Percentiles rank a stretch among this genome's conserved stretches.
Evolutionary conservation across 1,140 invertebrate genomes (phyloP).

Genomic region (Vanessa tameamea): DNA sequence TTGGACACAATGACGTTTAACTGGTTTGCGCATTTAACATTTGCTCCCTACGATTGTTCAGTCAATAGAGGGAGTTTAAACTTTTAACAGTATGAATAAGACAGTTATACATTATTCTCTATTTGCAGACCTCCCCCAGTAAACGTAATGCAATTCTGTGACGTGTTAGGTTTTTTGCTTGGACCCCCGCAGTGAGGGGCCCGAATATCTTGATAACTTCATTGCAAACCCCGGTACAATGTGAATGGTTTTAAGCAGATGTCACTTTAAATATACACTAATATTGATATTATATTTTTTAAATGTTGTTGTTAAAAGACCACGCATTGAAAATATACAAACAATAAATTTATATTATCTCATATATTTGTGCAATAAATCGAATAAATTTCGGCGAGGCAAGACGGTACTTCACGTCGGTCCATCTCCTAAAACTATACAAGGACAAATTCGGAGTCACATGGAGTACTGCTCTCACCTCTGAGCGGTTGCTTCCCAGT

Average conservation of each 20-base stretch:
- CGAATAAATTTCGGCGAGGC: too few relatives aligned
- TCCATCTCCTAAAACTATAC: too few relatives aligned
- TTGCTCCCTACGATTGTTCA: slow-evolving; percentile 58
- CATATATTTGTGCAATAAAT: too few relatives aligned
- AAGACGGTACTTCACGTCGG: too few relatives aligned
- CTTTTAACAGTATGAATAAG: slow-evolving; percentile 67
- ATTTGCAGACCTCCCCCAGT: slow-evolving; percentile 58
- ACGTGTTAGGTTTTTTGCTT: slow-evolving; percentile 67
- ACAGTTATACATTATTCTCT: slow-evolving; percentile 69
- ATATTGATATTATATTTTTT: too few relatives aligned
- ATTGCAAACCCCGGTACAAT: slow-evolving; percentile 54
- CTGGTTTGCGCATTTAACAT: slow-evolving; percentile 62
- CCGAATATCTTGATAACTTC: slow-evolving; percentile 75
- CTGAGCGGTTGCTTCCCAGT: too few relatives aligned
- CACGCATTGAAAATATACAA: too few relatives aligned
- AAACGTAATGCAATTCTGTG: slow-evolving; percentile 56
- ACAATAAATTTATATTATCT: too few relatives aligned
- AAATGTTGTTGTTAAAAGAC: too few relatives aligned
- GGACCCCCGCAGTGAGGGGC: slow-evolving; percentile 50
- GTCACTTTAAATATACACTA: not conserved
- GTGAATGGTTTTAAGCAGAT: slow-evolving; percentile 21
- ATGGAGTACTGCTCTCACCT: too few relatives aligned
- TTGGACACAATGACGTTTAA: slow-evolving; percentile 40
- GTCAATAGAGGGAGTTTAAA: slow-evolving; percentile 75
- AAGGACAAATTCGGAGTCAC: too few relatives aligned